Evolutionary conservation across 2,888 invertebrate genomes (phyloP), one percentile per base, ranked within the genome.

Genomic region (Baccha elongata): DNA sequence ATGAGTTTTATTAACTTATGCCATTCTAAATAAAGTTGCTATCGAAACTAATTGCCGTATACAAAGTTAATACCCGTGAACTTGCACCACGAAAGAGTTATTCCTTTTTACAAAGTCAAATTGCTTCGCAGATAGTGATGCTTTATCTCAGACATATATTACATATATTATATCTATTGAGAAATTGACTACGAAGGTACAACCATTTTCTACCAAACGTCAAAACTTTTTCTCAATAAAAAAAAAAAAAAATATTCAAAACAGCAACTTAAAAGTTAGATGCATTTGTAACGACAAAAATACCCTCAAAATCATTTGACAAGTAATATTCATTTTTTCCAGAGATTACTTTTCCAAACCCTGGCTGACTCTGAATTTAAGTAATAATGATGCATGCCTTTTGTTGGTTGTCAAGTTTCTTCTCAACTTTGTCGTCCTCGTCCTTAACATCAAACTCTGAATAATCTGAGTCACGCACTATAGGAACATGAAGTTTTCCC

Each of bases 391-490:
- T 58, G 50, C 29, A 32, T 68, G 58, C 60, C 80, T 65, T 44
- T 50, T 48, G 68, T 64, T 64, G 62, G 55, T 58, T 65, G 50
- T 53, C 29, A 58, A 64, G 53, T 69, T 80, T 74, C 21, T 58
- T 71, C 60, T 48, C 52, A 73, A 74, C 68, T 81, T 75, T 65
- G 46, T 65, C 65, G 52, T 71, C 65, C 71, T 65, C 65, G 52
- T 71, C 65, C 71, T 65, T 52, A 68, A 64, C 62, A 71, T 74
- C 60, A 65, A 65, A 46, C 65, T 52, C 46, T 23, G 69, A 69
- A 65, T 65, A 50, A 40, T 74, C 64, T 37, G 64, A 65, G 44
- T 58, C 75, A 65, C 69, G 58, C 65, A 71, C 68, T 64, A 48
- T 29, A 52, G 44, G 44, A 37, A 71, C 44, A 69, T 71, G 29